Conservation (phyloP, 2,888 invertebrate species). For the Kryphioiulus occultus region DNA sequence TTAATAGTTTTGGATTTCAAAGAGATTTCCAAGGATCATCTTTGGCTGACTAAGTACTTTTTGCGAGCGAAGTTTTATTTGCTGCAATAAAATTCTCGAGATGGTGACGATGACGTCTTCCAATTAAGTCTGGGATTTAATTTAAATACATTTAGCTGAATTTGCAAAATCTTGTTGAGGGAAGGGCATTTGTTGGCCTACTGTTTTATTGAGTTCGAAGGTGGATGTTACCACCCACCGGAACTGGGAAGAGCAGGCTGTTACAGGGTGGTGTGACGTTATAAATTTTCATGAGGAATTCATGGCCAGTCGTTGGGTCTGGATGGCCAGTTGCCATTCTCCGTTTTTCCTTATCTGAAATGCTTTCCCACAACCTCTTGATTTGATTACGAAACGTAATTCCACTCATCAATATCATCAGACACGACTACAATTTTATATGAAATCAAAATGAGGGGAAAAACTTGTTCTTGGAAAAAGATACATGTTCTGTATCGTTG, state of each 20-base stretch:
- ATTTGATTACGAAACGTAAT: background rate
- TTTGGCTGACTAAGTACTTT: background rate
- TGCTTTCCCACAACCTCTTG: background rate
- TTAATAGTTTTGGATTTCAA: conserved; percentile 29
- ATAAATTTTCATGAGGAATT: background rate
- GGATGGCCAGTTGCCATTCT: background rate
- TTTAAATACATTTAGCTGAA: background rate
- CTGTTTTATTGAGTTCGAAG: background rate
- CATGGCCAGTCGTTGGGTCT: background rate
- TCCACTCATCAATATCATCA: background rate
- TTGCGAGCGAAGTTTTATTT: background rate
- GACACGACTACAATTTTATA: background rate
- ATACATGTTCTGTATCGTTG: no score
- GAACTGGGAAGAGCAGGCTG: background rate
- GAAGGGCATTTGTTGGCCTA: background rate
- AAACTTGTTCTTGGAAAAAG: background rate
- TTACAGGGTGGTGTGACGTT: background rate
- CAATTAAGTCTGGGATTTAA: background rate
- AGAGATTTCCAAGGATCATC: background rate
- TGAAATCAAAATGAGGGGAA: background rate
- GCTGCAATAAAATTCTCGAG: background rate
- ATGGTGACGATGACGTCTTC: conserved; percentile 35
- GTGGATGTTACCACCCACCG: background rate
- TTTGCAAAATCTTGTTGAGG: background rate
- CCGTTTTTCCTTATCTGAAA: no score